phyloP scores from a whole-genome alignment of 2,888 invertebrate species.

The Allacma fusca region DNA sequence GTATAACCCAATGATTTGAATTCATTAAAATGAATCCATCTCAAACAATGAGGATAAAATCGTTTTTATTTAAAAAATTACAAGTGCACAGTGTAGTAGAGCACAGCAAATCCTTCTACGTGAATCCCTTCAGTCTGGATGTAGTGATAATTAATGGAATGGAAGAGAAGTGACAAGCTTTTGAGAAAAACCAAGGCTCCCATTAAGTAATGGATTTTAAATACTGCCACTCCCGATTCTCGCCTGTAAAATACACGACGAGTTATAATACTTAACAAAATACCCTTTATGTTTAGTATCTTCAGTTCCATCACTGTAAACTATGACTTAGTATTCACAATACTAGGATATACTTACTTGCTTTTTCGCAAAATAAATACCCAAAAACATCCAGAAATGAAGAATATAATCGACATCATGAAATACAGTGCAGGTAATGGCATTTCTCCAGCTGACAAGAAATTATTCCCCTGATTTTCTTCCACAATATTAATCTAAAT shows the following conservation, averaged over 20 bases:
- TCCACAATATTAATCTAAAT: slow-evolving; percentile 79
- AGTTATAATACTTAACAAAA: slow-evolving; percentile 27
- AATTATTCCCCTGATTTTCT: slow-evolving; percentile 85
- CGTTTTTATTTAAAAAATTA: slow-evolving; percentile 68
- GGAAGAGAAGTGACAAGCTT: slow-evolving; percentile 90
- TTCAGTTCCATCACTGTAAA: too few relatives aligned
- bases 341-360: slow-evolving; percentile 67
- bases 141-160: slow-evolving; percentile 93
- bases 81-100: slow-evolving; percentile 98
- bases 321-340: too few relatives aligned
- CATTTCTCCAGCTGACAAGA: slow-evolving; percentile 94
- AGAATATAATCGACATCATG: slow-evolving; percentile 88
- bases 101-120: slow-evolving; percentile 95
- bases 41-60: too few relatives aligned
- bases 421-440: slow-evolving; percentile 92
- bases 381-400: slow-evolving; percentile 91
- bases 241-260: slow-evolving; percentile 68
- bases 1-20: slow-evolving; percentile 52
- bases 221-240: slow-evolving; percentile 71
- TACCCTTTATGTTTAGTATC: too few relatives aligned
- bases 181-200: slow-evolving; percentile 87
- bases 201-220: slow-evolving; percentile 97
- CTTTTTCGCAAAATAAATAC: slow-evolving; percentile 83
- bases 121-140: slow-evolving; percentile 92
- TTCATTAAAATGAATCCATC: neutral